Percentiles rank a stretch among this genome's conserved stretches.
phyloP scores from a whole-genome alignment of 2,113 vertebrate genomes.

The Corythaeola cristata region DNA sequence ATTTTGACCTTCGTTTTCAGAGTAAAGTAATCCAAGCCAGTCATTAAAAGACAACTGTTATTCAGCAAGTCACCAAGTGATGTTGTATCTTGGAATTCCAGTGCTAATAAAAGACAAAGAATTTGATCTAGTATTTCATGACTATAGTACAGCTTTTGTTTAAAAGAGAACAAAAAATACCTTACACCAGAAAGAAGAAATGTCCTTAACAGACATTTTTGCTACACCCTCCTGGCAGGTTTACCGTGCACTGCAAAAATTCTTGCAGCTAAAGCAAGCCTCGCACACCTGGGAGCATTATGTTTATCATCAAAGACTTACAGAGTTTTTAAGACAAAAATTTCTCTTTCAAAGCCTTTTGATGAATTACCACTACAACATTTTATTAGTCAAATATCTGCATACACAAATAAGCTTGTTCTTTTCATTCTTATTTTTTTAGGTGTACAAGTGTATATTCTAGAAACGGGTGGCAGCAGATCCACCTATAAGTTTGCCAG shows the following conservation, averaged over 20 bases:
- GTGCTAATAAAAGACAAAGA: neutral
- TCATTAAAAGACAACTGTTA: slow-evolving; percentile 12
- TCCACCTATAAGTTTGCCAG: rapidly evolving
- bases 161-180: slow-evolving; percentile 19
- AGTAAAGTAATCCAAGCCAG: neutral
- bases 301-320: neutral
- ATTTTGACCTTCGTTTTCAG: neutral
- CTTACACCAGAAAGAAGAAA: neutral
- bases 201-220: neutral
- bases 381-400: neutral
- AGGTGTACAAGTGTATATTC: neutral
- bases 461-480: neutral
- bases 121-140: slow-evolving; percentile 2
- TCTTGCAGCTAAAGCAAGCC: neutral
- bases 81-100: neutral
- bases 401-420: neutral
- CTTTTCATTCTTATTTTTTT: neutral
- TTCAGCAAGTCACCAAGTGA: neutral
- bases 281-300: neutral
- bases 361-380: neutral
- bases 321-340: neutral
- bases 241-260: neutral
- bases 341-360: neutral
- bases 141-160: slow-evolving; percentile 12
- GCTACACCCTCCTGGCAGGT: neutral